A percentile compares a stretch with the other conserved stretches of the same genome.
These are phyloP conservation scores for Anas bahamensis DNA, from an alignment of 2,797 vertebrate species.

Conservation along the genomic window DNA sequence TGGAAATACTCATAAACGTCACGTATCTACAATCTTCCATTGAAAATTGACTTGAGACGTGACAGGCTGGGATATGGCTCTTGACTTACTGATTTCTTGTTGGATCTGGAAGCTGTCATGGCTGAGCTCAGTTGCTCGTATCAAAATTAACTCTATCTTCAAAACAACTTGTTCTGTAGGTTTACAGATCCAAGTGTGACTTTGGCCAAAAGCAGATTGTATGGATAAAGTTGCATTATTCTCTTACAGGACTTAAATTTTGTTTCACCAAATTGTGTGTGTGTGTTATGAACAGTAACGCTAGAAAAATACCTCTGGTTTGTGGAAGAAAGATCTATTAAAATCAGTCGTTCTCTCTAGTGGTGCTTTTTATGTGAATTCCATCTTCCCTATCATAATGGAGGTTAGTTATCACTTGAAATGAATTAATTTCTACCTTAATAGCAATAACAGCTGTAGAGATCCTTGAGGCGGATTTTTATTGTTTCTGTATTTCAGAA, in stretches of 20 bases:
- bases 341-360: neutral
- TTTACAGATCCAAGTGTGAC: neutral
- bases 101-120: neutral
- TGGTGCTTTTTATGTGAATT: neutral
- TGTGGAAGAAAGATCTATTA: neutral
- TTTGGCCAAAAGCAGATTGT: neutral
- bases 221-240: neutral
- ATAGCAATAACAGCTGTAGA: neutral
- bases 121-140: neutral
- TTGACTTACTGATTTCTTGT: neutral
- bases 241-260: neutral
- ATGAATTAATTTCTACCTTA: neutral
- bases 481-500: neutral
- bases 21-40: no score
- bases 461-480: neutral
- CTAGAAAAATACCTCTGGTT: neutral
- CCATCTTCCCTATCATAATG: neutral
- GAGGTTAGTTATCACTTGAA: neutral
- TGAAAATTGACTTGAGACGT: neutral
- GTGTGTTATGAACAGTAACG: no score
- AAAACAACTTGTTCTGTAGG: neutral
- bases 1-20: neutral
- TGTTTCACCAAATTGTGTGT: neutral
- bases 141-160: neutral
- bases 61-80: neutral